Evolutionary conservation across 2,888 invertebrate species (phyloP).

Genomic region (Onthophagus sagittarius): DNA sequence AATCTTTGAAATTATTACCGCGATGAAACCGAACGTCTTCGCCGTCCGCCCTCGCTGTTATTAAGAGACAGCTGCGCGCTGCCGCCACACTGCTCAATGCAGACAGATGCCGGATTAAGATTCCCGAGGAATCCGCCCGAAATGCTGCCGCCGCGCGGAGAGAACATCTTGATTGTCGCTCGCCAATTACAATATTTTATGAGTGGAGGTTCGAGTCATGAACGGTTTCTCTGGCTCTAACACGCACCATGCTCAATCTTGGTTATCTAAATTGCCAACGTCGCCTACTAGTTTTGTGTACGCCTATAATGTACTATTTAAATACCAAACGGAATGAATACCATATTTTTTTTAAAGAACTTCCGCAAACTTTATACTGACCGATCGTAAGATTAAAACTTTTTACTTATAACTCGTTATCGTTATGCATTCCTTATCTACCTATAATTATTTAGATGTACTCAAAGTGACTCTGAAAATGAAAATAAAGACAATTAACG

Average conservation of each 20-base stretch:
- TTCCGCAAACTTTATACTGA: too few species aligned
- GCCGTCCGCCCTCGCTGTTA: background rate
- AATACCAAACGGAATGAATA: background rate
- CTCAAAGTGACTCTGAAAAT: too few species aligned
- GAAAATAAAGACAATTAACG: too few species aligned
- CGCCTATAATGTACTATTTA: background rate
- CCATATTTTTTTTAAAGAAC: too few species aligned
- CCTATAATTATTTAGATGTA: too few species aligned
- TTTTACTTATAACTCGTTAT: too few species aligned
- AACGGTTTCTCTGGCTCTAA: background rate
- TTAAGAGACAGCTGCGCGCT: background rate
- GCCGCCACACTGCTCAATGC: constrained; percentile 4
- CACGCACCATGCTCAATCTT: background rate
- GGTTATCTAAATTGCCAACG: background rate
- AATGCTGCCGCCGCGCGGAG: background rate
- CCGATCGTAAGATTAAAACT: too few species aligned
- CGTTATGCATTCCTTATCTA: too few species aligned
- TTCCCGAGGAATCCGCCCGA: constrained; percentile 13
- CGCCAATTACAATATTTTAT: constrained; percentile 20
- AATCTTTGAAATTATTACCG: background rate
- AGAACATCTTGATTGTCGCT: constrained; percentile 17
- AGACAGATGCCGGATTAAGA: constrained; percentile 14
- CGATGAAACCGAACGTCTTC: background rate
- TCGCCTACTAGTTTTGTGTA: background rate
- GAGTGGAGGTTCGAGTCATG: background rate